Evolutionary conservation across 2,888 invertebrate species (phyloP).

Genomic region (Embidobia sp.): DNA sequence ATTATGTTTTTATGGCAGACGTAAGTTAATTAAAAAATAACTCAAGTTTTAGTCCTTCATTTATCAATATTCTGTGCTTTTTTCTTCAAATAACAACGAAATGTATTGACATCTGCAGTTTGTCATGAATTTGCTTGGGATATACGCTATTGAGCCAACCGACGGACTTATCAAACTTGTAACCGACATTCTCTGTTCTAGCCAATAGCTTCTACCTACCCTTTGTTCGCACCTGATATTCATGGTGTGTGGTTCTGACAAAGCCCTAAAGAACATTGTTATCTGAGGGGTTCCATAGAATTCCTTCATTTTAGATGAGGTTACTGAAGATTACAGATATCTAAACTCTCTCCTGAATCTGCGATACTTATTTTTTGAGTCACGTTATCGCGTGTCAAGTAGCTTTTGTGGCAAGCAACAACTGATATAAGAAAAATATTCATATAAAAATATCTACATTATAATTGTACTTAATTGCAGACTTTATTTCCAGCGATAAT

Average conservation of each 20-base stretch:
- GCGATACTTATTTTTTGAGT: conserved; percentile 13
- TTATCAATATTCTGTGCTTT: too few relatives aligned
- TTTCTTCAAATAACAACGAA: neutral
- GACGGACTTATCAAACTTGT: conserved; percentile 77
- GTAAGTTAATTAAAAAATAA: conserved; percentile 65
- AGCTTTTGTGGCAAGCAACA: conserved; percentile 3
- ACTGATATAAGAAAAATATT: conserved; percentile 80
- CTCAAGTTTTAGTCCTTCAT: too few relatives aligned
- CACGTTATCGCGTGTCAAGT: conserved; percentile 9
- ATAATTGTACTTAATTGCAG: conserved; percentile 77
- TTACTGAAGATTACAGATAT: conserved; percentile 10
- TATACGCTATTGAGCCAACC: conserved; percentile 85
- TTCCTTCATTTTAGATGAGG: neutral
- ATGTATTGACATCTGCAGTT: conserved; percentile 45
- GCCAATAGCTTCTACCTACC: conserved; percentile 83
- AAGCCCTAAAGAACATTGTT: conserved; percentile 76
- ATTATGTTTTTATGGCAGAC: conserved; percentile 74
- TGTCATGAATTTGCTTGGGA: conserved; percentile 67
- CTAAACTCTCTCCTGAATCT: conserved; percentile 10
- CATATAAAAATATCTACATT: conserved; percentile 1
- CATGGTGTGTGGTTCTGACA: conserved; percentile 84
- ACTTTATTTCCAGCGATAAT: conserved; percentile 87
- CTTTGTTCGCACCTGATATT: conserved; percentile 87
- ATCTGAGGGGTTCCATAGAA: conserved; percentile 64
- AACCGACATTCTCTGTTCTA: conserved; percentile 83